Evolutionary conservation across 2,113 vertebrate species (phyloP), one percentile per base, ranked within the genome.

Genomic region (Dermatemys mawii): DNA sequence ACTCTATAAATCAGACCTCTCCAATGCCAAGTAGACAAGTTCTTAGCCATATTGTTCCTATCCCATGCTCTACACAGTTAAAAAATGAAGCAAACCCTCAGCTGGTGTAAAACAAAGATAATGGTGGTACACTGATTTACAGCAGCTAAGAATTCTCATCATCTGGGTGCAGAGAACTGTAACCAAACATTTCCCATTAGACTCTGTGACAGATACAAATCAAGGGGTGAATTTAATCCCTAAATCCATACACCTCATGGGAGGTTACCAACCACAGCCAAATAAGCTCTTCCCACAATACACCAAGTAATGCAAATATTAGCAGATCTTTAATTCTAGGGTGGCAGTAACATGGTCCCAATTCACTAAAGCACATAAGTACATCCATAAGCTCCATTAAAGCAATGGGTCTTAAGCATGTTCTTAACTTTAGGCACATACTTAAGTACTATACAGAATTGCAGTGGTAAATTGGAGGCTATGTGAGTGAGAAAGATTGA

Each of bases 271-370:
- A n/a, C 29, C 12, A 70, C 4, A 41, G 24, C 41, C 76, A 76
- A 0, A 0, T 26, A 21, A 44, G 0, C 11, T 32, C 76, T 85
- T 93, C 48, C 67, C n/a, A 13, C 46, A 63, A 48, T 5, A 21
- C 26, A 44, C 46, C 19, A 24, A 22, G 5, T 7, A 48, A 75
- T 50, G 53, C 12, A 78, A 89, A 89, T 6, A 8, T 12, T 35
- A 84, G 50, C 24, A 83, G 26, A 3, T n/a, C 11, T 75, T 91
- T 78, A 12, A 70, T 87, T 50, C 44, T 21, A n/a, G 51, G 75
- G 29, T 5, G 14, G 16, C 44, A 81, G 6, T 16, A 16, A 38
- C 73, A 1, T 2, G 3, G 55, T 54, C 41, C 70, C 38, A 35
- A 76, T 67, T 73, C 29, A 16, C 12, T 48, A n/a, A 17, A 55